A percentile compares a stretch with the other conserved stretches of the same genome.
Conservation (phyloP, 2,113 vertebrate genomes). For the Carollia perspicillata region DNA sequence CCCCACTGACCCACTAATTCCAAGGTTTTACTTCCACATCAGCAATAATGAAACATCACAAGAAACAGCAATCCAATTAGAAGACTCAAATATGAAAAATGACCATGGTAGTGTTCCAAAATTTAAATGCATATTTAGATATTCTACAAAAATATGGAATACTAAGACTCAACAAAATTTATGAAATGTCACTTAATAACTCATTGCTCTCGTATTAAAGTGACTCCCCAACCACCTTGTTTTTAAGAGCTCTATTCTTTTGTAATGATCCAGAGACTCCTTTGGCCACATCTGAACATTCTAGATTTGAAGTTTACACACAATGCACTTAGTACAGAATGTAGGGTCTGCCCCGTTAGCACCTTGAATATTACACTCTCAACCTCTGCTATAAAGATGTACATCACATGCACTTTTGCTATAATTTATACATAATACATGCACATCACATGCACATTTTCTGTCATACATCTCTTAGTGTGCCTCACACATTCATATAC, state of each 20-base stretch:
- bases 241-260: constrained; percentile 20
- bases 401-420: not conserved
- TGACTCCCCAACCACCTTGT: not conserved
- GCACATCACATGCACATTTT: not conserved
- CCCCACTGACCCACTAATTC: not conserved
- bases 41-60: not conserved
- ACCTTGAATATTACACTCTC: not conserved
- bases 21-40: not conserved
- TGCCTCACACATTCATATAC: not conserved
- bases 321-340: not conserved
- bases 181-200: not conserved
- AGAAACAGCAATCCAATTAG: not conserved
- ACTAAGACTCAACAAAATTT: not conserved
- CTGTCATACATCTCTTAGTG: not conserved
- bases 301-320: not conserved
- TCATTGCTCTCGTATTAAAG: not conserved
- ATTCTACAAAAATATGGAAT: not conserved
- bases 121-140: not conserved
- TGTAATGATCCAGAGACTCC: constrained; percentile 8
- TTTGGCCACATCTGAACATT: not conserved
- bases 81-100: not conserved
- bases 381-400: not conserved
- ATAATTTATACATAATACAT: not conserved
- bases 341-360: not conserved
- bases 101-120: not conserved